These are phyloP conservation scores for Chiloscyllium plagiosum DNA, from an alignment of 2,113 vertebrate species.

Conservation along the genomic window DNA sequence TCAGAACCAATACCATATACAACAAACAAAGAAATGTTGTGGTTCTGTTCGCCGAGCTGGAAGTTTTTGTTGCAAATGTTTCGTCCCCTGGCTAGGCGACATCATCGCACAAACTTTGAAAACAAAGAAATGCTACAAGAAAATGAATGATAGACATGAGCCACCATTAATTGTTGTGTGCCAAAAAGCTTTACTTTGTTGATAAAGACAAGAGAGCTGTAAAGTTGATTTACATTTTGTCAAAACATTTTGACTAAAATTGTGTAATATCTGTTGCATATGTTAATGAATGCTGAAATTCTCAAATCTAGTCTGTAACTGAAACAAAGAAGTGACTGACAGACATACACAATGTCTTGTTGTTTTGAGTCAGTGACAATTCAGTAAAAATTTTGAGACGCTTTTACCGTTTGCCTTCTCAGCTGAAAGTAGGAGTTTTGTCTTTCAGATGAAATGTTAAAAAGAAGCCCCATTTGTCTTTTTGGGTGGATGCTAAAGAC, in stretches of 20 bases:
- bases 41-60: no score
- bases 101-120: no score
- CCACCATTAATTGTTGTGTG: background rate
- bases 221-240: background rate
- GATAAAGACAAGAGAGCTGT: background rate
- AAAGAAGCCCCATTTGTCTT: no score
- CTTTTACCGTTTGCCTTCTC: background rate
- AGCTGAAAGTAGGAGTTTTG: background rate
- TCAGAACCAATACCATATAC: background rate
- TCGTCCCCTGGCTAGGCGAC: no score
- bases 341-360: background rate
- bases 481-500: no score
- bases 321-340: background rate
- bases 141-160: background rate
- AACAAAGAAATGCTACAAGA: background rate
- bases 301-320: background rate
- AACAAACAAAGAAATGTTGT: background rate
- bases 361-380: background rate
- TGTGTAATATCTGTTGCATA: background rate
- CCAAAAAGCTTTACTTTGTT: background rate
- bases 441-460: no score
- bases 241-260: background rate
- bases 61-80: no score
- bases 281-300: background rate
- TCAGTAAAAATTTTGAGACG: background rate